Evolutionary conservation across 2,888 invertebrate species (phyloP).

Genomic region (Zygaena filipendulae): DNA sequence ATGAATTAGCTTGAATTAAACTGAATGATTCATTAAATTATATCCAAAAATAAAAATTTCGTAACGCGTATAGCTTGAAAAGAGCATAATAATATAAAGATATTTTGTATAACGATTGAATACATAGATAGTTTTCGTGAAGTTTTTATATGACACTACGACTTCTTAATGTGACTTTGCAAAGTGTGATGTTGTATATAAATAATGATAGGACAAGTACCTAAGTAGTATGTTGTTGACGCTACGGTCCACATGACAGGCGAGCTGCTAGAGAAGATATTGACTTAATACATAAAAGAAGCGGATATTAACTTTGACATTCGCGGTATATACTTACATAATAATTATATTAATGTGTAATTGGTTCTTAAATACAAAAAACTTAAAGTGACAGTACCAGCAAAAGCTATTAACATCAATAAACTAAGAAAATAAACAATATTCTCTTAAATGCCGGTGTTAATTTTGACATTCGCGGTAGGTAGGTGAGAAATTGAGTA

Average conservation of each 20-base stretch:
- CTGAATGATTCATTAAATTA: slow-evolving; percentile 22
- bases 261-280: slow-evolving; percentile 25
- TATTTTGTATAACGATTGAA: slow-evolving; percentile 66
- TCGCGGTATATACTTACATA: no score
- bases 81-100: slow-evolving; percentile 50
- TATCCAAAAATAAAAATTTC: slow-evolving; percentile 26
- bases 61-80: slow-evolving; percentile 45
- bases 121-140: slow-evolving; percentile 51
- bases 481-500: no score
- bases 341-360: no score
- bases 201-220: slow-evolving; percentile 20
- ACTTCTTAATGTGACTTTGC: slow-evolving; percentile 60
- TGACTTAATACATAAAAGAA: slow-evolving; percentile 28
- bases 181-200: slow-evolving; percentile 65
- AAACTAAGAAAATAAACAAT: no score
- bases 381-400: no score
- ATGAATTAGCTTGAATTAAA: slow-evolving; percentile 13
- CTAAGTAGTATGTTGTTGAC: slow-evolving; percentile 31
- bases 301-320: no score
- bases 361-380: no score
- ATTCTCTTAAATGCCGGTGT: no score
- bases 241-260: slow-evolving; percentile 24
- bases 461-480: no score
- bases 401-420: no score
- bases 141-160: slow-evolving; percentile 53